Evolutionary conservation across 1,140 invertebrate species (phyloP), one percentile per base, ranked within the genome.

Genomic region (Pristionchus pacificus): DNA sequence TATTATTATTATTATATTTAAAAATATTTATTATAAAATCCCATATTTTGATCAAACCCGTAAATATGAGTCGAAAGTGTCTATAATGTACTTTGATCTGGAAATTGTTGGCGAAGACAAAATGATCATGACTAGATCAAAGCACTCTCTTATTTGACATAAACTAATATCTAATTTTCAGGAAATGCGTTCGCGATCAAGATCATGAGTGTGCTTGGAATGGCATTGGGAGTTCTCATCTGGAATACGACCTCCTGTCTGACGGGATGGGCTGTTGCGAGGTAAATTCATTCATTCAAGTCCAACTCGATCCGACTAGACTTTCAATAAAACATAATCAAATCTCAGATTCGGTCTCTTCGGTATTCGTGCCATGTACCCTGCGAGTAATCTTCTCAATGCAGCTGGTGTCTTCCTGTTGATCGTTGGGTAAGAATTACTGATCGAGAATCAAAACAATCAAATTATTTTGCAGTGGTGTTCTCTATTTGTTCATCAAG

Each of bases 111-210:
- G n/a, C n/a, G n/a, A n/a, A n/a, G n/a, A n/a, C n/a, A n/a, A n/a
- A n/a, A 49, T 49, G 19, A 6, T 49, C 38, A 49, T 10, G 6
- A 49, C 38, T 19, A 10, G 19, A 6, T 49, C 38, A 49, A 49
- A 6, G 19, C 38, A 10, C 38, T 49, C 19, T 19, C 38, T 49
- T 19, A 49, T n/a, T n/a, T n/a, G n/a, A n/a, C n/a, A n/a, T n/a
- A n/a, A n/a, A n/a, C n/a, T n/a, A n/a, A n/a, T n/a, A n/a, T n/a
- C n/a, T n/a, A n/a, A n/a, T 19, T 65, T 75, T 70, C 63, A 65
- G 85, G 84, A 6, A 86, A 86, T 74, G 78, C 85, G 1, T 83
- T 79, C 76, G 84, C 85, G 6, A 85, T 86, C 30, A 83, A 84
- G 2, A 85, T 86, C 66, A 83, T 86, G 33, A 81, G 85, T 65